These are phyloP conservation scores for Malurus alboscapulatus DNA, from an alignment of 2,113 vertebrate genomes.

Conservation along the genomic window DNA sequence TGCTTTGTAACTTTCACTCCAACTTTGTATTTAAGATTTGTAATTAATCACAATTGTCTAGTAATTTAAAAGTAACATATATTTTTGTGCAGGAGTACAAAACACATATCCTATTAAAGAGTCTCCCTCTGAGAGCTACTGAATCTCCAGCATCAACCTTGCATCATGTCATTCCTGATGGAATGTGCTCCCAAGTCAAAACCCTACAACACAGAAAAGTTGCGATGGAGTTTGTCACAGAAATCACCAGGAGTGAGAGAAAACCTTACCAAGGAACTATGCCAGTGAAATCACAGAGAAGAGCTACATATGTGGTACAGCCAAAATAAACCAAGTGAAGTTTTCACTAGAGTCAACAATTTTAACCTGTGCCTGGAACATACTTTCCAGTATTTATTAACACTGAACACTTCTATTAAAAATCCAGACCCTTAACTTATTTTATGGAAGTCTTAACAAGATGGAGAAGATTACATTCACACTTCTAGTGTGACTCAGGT, in stretches of 20 bases:
- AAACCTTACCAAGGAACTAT: background rate
- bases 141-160: background rate
- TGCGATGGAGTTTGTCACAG: background rate
- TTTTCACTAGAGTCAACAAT: background rate
- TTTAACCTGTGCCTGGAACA: background rate
- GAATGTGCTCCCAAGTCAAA: background rate
- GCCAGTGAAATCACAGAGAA: background rate
- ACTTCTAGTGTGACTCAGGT: background rate
- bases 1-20: background rate
- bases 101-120: background rate
- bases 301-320: background rate
- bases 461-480: background rate
- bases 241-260: background rate
- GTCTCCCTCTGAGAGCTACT: background rate
- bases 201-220: background rate
- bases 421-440: background rate
- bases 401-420: background rate
- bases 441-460: background rate
- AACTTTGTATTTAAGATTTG: background rate
- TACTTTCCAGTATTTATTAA: background rate
- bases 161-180: background rate
- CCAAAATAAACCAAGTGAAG: slow-evolving; percentile 2
- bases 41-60: background rate
- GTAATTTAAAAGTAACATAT: background rate
- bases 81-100: background rate